These are phyloP conservation scores for Bombus sylvicola DNA, from an alignment of 1,140 invertebrate genomes.

Conservation along the genomic window DNA sequence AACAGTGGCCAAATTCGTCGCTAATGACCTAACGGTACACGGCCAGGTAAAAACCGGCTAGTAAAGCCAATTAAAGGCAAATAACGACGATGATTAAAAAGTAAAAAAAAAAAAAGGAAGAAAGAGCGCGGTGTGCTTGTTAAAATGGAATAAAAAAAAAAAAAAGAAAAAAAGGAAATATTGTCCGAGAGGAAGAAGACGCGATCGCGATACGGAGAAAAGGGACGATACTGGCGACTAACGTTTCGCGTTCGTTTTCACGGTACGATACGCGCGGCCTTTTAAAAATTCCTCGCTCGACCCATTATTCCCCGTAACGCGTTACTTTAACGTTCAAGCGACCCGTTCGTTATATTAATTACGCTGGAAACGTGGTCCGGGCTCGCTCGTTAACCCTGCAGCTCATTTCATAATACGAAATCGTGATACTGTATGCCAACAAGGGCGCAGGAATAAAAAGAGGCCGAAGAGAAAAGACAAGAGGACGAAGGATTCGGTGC, in stretches of 20 bases:
- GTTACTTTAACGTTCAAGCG: constrained; percentile 72
- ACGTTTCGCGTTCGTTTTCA: not conserved
- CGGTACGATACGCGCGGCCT: not conserved
- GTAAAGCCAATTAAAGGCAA: not conserved
- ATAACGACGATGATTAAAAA: not conserved
- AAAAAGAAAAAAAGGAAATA: not conserved
- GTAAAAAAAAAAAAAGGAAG: not conserved
- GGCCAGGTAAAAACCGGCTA: not conserved
- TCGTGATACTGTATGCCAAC: constrained; percentile 36
- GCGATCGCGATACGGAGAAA: not conserved
- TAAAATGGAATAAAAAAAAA: not conserved
- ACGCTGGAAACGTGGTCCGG: constrained; percentile 52
- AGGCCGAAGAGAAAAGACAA: not conserved
- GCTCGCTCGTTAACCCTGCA: constrained; percentile 62
- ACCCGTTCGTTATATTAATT: constrained; percentile 72
- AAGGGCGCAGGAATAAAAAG: not conserved
- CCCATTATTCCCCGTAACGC: constrained; percentile 68
- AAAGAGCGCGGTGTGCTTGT: not conserved
- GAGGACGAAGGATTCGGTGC: too few species aligned
- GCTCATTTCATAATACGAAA: constrained; percentile 63
- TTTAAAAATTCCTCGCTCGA: not conserved
- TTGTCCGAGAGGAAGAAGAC: not conserved
- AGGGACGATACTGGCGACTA: not conserved
- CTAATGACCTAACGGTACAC: not conserved
- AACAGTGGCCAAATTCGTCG: not conserved